A percentile compares a stretch with the other conserved stretches of the same genome.
phyloP scores from a whole-genome alignment of 1,140 invertebrate genomes.

The Chironomus striatipennis region DNA sequence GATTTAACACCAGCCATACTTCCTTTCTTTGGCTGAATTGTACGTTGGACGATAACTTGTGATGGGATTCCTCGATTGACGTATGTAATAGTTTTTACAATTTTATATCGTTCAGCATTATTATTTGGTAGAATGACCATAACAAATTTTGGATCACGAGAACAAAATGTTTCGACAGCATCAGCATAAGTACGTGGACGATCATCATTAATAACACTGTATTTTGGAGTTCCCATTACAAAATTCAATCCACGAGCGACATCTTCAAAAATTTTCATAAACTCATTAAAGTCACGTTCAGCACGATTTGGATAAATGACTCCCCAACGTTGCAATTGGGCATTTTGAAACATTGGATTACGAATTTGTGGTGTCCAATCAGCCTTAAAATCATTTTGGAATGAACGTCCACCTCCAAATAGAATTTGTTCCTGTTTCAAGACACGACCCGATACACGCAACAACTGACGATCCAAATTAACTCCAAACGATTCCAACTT shows the following conservation, averaged over 20 bases:
- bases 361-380: slow-evolving; percentile 53
- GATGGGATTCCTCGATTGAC: slow-evolving; percentile 63
- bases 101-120: slow-evolving; percentile 59
- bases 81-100: slow-evolving; percentile 78
- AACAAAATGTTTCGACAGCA: slow-evolving; percentile 47
- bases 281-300: slow-evolving; percentile 38
- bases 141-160: slow-evolving; percentile 48
- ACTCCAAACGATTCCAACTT: slow-evolving; percentile 52
- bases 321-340: slow-evolving; percentile 38
- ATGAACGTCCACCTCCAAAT: slow-evolving; percentile 36
- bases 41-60: slow-evolving; percentile 60
- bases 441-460: slow-evolving; percentile 46
- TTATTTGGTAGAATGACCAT: slow-evolving; percentile 54
- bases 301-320: slow-evolving; percentile 41
- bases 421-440: slow-evolving; percentile 45
- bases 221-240: slow-evolving; percentile 31
- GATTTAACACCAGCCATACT: slow-evolving; percentile 45
- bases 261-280: slow-evolving; percentile 40
- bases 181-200: slow-evolving; percentile 42
- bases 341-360: slow-evolving; percentile 31
- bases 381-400: slow-evolving; percentile 41
- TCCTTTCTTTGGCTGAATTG: slow-evolving; percentile 46
- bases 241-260: slow-evolving; percentile 42
- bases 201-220: slow-evolving; percentile 40
- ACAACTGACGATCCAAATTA: slow-evolving; percentile 43